phyloP scores from a whole-genome alignment of 2,888 invertebrate genomes.

The Tipula helvola region DNA sequence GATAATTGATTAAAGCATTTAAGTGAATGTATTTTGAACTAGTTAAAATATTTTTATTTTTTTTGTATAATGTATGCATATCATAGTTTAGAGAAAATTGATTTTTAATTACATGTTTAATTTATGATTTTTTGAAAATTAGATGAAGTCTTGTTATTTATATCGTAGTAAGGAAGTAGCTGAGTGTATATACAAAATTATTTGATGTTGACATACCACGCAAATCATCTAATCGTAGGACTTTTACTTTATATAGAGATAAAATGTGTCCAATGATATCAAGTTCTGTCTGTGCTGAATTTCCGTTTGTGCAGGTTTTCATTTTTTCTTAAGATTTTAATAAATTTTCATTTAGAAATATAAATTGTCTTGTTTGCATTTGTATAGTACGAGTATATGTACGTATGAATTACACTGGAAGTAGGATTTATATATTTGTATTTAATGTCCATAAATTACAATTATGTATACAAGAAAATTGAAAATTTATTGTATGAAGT shows the following conservation, averaged over 20 bases:
- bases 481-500: not conserved
- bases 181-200: not conserved
- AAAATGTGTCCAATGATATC: not conserved
- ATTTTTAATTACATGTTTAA: not conserved
- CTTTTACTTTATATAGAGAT: not conserved
- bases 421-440: not conserved
- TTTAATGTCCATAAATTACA: not conserved
- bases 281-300: not conserved
- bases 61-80: not conserved
- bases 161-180: not conserved
- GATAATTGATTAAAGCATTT: not conserved
- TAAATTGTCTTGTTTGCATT: not conserved
- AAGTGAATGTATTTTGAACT: not conserved
- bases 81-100: not conserved
- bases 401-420: not conserved
- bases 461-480: not conserved
- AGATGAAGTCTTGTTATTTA: not conserved
- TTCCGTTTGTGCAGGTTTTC: not conserved
- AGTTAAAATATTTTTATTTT: not conserved
- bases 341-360: not conserved
- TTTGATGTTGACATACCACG: not conserved
- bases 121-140: not conserved
- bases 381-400: not conserved
- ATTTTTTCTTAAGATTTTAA: not conserved
- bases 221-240: not conserved